These are phyloP conservation scores for Cheilosia vulpina DNA, from an alignment of 2,888 invertebrate species.

Conservation along the genomic window DNA sequence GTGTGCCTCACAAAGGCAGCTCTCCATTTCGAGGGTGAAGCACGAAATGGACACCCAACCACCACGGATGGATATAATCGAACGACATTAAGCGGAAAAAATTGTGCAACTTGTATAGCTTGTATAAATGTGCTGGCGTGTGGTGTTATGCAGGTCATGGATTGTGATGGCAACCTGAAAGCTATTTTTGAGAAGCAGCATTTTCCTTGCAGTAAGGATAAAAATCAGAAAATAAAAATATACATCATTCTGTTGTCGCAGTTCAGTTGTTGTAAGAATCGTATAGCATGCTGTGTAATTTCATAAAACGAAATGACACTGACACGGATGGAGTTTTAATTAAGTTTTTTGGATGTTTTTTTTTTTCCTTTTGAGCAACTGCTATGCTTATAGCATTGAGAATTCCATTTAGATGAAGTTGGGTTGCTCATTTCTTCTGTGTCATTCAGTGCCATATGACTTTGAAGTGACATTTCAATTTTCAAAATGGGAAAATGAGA, in stretches of 20 bases:
- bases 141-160: neutral
- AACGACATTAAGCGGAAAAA: neutral
- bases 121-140: neutral
- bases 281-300: conserved; percentile 1
- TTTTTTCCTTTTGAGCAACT: neutral
- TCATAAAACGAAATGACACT: conserved; percentile 38
- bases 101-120: neutral
- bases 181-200: neutral
- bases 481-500: conserved; percentile 18
- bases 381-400: neutral
- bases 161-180: neutral
- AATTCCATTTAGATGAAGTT: neutral
- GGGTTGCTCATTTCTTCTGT: conserved; percentile 9
- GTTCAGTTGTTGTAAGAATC: conserved; percentile 14
- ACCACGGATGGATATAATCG: neutral
- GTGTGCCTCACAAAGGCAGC: neutral
- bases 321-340: conserved; percentile 48
- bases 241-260: neutral
- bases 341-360: conserved; percentile 24
- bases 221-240: neutral
- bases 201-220: neutral
- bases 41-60: neutral
- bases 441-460: conserved; percentile 7
- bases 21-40: too few species aligned
- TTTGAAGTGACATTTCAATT: conserved; percentile 54